Base-by-base conservation (phyloP, 2,113 vertebrate species). In the Geococcyx californianus region DNA sequence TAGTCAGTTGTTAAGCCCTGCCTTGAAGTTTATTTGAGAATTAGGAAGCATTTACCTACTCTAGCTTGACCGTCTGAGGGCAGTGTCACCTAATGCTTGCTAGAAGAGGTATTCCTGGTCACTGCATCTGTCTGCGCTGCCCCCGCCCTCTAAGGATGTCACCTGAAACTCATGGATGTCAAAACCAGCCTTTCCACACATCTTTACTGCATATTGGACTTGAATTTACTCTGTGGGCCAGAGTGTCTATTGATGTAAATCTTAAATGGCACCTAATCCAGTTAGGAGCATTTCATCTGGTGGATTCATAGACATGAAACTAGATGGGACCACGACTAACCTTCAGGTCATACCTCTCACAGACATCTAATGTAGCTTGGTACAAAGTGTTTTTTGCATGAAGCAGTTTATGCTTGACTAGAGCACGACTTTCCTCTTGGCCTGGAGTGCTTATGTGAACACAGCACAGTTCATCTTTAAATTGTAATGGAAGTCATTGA, bases 81-180 rank as follows among this genome's bases (percentile, higher is more conserved):
- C 73, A 87, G 58, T 88, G 76, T 91, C 87, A 85, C 73, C 86
- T 80, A 86, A 95, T 58, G 87, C 55, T 96, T 85, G 79, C 66
- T 81, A 19, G 47, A 84, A 80, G 24, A 16, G 12, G 33, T 36
- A 28, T 66, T 33, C 47, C 34, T 73, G 49, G 75, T 78, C 64
- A 94, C 60, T 55, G 14, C 11, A 13, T 49, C 34, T 72, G 13
- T 77, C 82, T 87, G 74, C 23, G n/a, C 67, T 58, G 59, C 38
- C 51, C 26, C 13, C 47, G 44, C 13, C 16, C 26, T 92, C 45
- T 74, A 45, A 80, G 16, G 26, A 67, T 73, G 14, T 52, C 1
- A 51, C 13, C 21, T 1, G 3, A 52, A 90, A 87, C 20, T 29
- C 33, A 52, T 3, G 40, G 47, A 40, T 34, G 26, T 47, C 24